phyloP scores from a whole-genome alignment of 2,113 vertebrate species.

The Eptesicus fuscus region DNA sequence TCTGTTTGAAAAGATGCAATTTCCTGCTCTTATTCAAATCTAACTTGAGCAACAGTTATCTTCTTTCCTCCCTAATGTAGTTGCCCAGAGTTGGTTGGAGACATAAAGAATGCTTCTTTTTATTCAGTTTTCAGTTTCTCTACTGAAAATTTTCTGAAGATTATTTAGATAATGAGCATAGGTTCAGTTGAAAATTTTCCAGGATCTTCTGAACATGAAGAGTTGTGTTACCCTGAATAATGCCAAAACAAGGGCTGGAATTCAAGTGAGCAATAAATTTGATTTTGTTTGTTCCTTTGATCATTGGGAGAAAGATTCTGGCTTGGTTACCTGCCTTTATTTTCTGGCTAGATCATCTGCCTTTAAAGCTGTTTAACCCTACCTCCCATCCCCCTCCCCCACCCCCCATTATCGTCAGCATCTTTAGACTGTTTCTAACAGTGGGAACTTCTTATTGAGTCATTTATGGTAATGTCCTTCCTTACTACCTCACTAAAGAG shows the following conservation, averaged over 20 bases:
- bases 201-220: not conserved
- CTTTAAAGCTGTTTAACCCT: not conserved
- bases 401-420: not conserved
- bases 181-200: not conserved
- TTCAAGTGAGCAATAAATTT: not conserved
- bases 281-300: not conserved
- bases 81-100: not conserved
- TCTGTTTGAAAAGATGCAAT: slow-evolving; percentile 77
- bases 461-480: not conserved
- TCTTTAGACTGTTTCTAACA: not conserved
- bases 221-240: not conserved
- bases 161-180: not conserved
- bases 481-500: not conserved
- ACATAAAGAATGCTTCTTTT: slow-evolving; percentile 36
- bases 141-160: slow-evolving; percentile 35
- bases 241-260: not conserved
- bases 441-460: not conserved
- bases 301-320: not conserved
- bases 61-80: slow-evolving; percentile 35
- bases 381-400: not conserved
- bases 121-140: slow-evolving; percentile 49
- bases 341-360: not conserved
- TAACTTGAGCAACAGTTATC: slow-evolving; percentile 61
- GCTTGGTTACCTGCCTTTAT: not conserved
- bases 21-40: slow-evolving; percentile 73